These are phyloP conservation scores for Dipodomys ordii DNA, from an alignment of 2,113 vertebrate species.

Conservation along the genomic window DNA sequence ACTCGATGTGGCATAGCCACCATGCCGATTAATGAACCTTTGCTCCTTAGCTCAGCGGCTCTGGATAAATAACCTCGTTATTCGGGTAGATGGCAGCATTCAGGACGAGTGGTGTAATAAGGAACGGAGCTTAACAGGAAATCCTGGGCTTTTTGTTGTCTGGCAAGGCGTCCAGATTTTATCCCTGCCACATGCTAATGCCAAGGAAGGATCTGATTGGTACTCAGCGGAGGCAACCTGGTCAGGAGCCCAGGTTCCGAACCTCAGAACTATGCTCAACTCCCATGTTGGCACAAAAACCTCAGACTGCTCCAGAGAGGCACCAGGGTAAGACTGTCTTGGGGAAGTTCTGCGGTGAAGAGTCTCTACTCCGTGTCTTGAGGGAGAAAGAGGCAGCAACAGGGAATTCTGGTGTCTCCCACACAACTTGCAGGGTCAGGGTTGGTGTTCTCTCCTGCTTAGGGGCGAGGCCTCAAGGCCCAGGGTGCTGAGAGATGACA, in stretches of 20 bases:
- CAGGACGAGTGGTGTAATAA: constrained; percentile 58
- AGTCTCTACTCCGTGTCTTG: not conserved
- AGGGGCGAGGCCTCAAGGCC: constrained; percentile 1
- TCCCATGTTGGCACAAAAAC: not conserved
- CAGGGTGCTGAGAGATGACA: not conserved
- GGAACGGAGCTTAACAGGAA: constrained; percentile 61
- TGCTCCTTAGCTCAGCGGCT: not conserved
- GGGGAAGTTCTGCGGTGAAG: constrained; percentile 16
- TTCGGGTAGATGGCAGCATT: constrained; percentile 55
- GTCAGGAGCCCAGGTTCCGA: not conserved
- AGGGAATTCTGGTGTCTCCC: not conserved
- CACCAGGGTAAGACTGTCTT: not conserved
- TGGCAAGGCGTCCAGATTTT: constrained; percentile 1
- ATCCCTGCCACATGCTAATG: not conserved
- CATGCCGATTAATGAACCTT: constrained; percentile 46
- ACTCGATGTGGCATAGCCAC: constrained; percentile 32
- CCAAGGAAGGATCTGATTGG: not conserved
- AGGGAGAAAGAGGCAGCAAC: not conserved
- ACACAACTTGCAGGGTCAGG: not conserved
- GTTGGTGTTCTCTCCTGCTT: not conserved
- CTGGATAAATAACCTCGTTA: constrained; percentile 54
- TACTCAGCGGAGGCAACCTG: not conserved
- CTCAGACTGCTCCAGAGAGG: not conserved
- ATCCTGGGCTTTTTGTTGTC: constrained; percentile 50
- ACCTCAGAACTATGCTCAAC: not conserved